Evolutionary conservation across 2,113 vertebrate genomes (phyloP).

Genomic region (Plotosus lineatus): DNA sequence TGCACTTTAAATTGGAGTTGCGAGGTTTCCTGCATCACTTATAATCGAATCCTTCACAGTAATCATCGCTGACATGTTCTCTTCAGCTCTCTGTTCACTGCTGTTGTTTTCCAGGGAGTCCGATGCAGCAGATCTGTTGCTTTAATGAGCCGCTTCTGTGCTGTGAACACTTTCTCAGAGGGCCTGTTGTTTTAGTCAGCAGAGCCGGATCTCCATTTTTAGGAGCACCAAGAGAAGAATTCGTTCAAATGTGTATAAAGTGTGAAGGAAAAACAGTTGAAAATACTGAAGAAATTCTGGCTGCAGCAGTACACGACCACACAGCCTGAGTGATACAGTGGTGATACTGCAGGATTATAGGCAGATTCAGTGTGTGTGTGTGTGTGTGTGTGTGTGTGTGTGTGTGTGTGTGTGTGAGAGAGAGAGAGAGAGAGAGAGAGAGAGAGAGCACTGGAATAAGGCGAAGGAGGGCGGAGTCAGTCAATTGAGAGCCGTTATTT

Average conservation of each 20-base stretch:
- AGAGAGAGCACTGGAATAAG: too few relatives aligned
- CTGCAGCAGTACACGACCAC: slow-evolving; percentile 31
- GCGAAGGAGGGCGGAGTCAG: slow-evolving; percentile 14
- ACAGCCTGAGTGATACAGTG: slow-evolving; percentile 20
- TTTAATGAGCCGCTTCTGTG: slow-evolving; percentile 33
- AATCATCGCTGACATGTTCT: background rate
- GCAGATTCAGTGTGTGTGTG: slow-evolving; percentile 10
- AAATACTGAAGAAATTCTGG: background rate
- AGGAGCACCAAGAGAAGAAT: slow-evolving; percentile 45
- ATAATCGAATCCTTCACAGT: background rate
- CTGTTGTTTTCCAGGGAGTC: background rate
- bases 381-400: slow-evolving; percentile 20
- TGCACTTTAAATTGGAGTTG: background rate
- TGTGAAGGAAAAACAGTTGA: slow-evolving; percentile 32
- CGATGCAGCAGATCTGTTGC: slow-evolving; percentile 8
- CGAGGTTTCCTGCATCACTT: background rate
- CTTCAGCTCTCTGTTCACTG: background rate
- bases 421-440: too few relatives aligned
- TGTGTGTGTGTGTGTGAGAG: slow-evolving; percentile 16
- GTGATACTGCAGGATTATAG: slow-evolving; percentile 34
- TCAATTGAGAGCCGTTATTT: slow-evolving; percentile 31
- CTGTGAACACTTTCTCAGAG: slow-evolving; percentile 54
- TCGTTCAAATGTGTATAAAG: slow-evolving; percentile 49
- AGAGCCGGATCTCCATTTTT: slow-evolving; percentile 57
- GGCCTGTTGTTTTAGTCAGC: slow-evolving; percentile 43